Evolutionary conservation across 2,113 vertebrate species (phyloP).

Genomic region (Tachysurus vachellii): DNA sequence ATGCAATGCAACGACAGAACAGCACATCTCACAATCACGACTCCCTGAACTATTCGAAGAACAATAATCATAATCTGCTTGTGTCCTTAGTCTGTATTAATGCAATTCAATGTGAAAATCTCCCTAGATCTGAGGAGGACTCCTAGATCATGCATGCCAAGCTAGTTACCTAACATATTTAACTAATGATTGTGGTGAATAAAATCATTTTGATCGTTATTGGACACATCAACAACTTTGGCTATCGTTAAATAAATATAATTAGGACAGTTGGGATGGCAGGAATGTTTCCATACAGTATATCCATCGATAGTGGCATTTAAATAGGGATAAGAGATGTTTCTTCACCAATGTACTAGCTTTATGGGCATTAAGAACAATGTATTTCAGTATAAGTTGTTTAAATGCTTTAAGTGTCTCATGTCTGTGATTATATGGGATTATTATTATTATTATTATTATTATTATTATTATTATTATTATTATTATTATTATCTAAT

Average conservation of each 20-base stretch:
- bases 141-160: background rate
- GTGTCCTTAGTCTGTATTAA: background rate
- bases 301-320: background rate
- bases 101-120: background rate
- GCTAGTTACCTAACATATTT: background rate
- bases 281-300: background rate
- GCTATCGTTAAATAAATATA: background rate
- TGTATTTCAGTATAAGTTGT: background rate
- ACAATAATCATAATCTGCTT: background rate
- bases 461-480: background rate
- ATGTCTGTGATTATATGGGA: background rate
- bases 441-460: background rate
- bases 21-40: background rate
- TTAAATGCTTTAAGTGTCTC: background rate
- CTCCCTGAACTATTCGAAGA: background rate
- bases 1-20: background rate
- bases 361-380: background rate
- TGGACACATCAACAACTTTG: background rate
- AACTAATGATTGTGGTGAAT: background rate
- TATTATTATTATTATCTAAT: background rate
- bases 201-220: background rate
- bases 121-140: background rate
- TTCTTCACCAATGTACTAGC: background rate
- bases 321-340: background rate
- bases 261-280: background rate